Conservation (phyloP, 30 jellyfish, hydroid and myxozoan genomes). For the Aurelia sp. region DNA sequence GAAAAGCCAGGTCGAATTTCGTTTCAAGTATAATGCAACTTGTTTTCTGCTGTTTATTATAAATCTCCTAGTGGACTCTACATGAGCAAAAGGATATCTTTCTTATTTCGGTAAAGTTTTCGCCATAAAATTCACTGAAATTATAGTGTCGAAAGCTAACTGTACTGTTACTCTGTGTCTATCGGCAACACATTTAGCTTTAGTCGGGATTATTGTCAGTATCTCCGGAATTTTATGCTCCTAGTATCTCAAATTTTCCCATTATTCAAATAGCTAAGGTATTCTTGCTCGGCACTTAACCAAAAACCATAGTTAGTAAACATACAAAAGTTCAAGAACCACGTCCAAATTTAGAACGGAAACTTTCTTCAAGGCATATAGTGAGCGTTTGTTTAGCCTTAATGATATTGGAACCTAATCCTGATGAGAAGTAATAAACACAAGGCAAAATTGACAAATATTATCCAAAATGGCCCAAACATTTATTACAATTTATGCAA, state of each 20-base stretch:
- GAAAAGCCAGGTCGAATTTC: no score
- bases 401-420: slow-evolving; percentile 5
- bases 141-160: no score
- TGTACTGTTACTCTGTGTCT: no score
- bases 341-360: slow-evolving; percentile 25
- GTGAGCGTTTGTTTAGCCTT: neutral
- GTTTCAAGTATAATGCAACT: no score
- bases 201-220: no score
- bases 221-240: no score
- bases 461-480: slow-evolving; percentile 30
- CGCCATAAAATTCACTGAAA: no score
- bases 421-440: slow-evolving; percentile 8
- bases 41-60: no score
- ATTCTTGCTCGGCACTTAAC: neutral
- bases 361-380: neutral
- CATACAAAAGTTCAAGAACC: neutral
- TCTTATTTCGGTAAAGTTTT: no score
- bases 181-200: no score
- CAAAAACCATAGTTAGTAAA: neutral
- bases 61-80: no score
- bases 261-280: neutral
- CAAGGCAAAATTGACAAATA: slow-evolving; percentile 20
- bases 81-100: no score
- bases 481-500: slow-evolving; percentile 30
- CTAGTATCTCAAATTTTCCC: neutral